Conservation (phyloP, 1,140 invertebrate species). For the Mizuhopecten yessoensis region DNA sequence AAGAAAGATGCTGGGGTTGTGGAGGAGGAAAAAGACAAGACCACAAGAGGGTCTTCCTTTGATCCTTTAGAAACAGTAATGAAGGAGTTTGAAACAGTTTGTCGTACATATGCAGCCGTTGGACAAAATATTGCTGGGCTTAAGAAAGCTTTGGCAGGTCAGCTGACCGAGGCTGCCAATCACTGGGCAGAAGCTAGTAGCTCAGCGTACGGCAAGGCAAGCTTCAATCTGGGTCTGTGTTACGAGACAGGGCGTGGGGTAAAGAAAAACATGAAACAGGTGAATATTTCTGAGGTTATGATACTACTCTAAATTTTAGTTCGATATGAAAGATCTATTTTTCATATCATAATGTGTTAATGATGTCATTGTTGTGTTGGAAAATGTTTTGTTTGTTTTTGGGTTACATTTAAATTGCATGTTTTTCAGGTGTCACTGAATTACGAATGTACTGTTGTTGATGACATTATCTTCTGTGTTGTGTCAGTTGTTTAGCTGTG, state of each 20-base stretch:
- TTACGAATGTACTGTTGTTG: background rate
- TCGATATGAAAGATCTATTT: too few species aligned
- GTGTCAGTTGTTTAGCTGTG: background rate
- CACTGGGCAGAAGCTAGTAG: constrained; percentile 71
- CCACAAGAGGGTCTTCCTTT: background rate
- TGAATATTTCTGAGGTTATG: constrained; percentile 65
- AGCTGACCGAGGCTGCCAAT: constrained; percentile 69
- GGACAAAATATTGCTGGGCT: constrained; percentile 71
- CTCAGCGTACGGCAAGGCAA: constrained; percentile 75
- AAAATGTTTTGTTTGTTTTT: too few species aligned
- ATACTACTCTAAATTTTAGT: too few species aligned
- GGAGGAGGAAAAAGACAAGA: constrained; percentile 45
- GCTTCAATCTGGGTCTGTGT: constrained; percentile 81
- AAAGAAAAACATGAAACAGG: constrained; percentile 72
- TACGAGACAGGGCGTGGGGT: constrained; percentile 80
- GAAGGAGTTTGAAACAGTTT: constrained; percentile 70
- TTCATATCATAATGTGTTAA: too few species aligned
- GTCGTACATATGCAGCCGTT: constrained; percentile 69
- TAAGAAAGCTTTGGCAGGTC: constrained; percentile 61
- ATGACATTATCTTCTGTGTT: background rate
- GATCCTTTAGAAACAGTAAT: constrained; percentile 63
- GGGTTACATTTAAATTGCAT: too few species aligned
- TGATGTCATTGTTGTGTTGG: too few species aligned
- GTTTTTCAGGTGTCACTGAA: too few species aligned
- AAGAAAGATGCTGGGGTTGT: background rate